A percentile compares a stretch with the other conserved stretches of the same genome.
These are phyloP conservation scores for Empis livida DNA, from an alignment of 2,888 invertebrate species.

Conservation along the genomic window DNA sequence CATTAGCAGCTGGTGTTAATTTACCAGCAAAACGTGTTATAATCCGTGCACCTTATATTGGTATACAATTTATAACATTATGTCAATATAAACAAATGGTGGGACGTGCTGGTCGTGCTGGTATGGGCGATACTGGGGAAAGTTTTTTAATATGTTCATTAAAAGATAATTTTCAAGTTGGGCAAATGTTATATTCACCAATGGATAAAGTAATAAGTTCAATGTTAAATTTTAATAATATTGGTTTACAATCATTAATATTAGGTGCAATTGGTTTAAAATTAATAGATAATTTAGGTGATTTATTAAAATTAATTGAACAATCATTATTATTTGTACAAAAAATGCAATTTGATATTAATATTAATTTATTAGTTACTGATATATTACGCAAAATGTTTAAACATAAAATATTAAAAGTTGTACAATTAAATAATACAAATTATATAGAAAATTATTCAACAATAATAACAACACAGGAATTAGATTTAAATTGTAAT, in stretches of 20 bases:
- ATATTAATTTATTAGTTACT: slow-evolving; percentile 22
- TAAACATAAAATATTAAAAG: slow-evolving; percentile 28
- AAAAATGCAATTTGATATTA: slow-evolving; percentile 33
- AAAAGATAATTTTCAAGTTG: slow-evolving; percentile 45
- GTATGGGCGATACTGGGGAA: slow-evolving; percentile 66
- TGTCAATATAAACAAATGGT: slow-evolving; percentile 91
- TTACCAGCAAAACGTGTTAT: slow-evolving; percentile 85
- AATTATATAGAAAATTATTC: slow-evolving; percentile 14
- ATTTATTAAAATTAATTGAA: slow-evolving; percentile 42
- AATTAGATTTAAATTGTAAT: slow-evolving; percentile 12
- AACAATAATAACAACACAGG: slow-evolving; percentile 28
- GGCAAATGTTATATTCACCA: slow-evolving; percentile 44
- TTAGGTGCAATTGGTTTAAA: slow-evolving; percentile 55
- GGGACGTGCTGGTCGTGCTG: slow-evolving; percentile 87
- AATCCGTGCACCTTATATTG: slow-evolving; percentile 73
- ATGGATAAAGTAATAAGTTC: slow-evolving; percentile 54
- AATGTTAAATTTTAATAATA: slow-evolving; percentile 38
- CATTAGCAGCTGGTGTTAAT: slow-evolving; percentile 95
- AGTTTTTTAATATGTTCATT: slow-evolving; percentile 69
- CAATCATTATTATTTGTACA: slow-evolving; percentile 56
- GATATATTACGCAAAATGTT: slow-evolving; percentile 30
- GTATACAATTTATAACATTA: slow-evolving; percentile 55
- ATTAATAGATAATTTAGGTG: slow-evolving; percentile 42
- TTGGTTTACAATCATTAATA: slow-evolving; percentile 47
- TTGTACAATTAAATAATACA: not conserved